These are phyloP conservation scores for Pocota personata DNA, from an alignment of 2,888 invertebrate species.

Conservation along the genomic window DNA sequence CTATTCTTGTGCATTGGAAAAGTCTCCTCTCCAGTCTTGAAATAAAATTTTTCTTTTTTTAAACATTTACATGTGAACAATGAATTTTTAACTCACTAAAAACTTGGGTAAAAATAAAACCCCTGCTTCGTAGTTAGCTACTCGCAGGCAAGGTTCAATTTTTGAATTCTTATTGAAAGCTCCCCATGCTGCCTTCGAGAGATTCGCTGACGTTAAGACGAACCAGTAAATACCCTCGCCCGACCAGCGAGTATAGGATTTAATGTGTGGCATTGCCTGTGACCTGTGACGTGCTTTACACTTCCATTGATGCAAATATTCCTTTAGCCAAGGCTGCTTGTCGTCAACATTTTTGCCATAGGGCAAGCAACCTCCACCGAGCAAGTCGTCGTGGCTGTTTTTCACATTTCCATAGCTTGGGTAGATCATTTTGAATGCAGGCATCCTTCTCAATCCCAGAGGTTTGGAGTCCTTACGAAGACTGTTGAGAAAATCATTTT, in stretches of 20 bases:
- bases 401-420: slow-evolving; percentile 93
- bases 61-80: not conserved
- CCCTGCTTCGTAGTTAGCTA: slow-evolving; percentile 96
- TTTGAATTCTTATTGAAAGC: slow-evolving; percentile 84
- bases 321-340: slow-evolving; percentile 93
- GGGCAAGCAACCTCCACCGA: slow-evolving; percentile 95
- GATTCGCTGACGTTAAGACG: slow-evolving; percentile 95
- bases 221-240: slow-evolving; percentile 89
- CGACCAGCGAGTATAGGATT: slow-evolving; percentile 92
- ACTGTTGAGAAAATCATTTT: slow-evolving; percentile 88
- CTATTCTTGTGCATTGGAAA: slow-evolving; percentile 84
- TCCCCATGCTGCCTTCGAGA: slow-evolving; percentile 99
- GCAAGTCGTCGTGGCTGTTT: slow-evolving; percentile 91
- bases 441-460: slow-evolving; percentile 84
- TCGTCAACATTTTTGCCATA: slow-evolving; percentile 90
- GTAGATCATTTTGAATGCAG: slow-evolving; percentile 87
- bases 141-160: slow-evolving; percentile 85
- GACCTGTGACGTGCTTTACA: slow-evolving; percentile 88
- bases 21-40: slow-evolving; percentile 85
- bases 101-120: slow-evolving; percentile 93
- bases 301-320: slow-evolving; percentile 92
- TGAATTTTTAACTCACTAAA: slow-evolving; percentile 85
- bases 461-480: slow-evolving; percentile 84
- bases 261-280: slow-evolving; percentile 97
- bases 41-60: slow-evolving; percentile 68